A percentile compares a stretch with the other conserved stretches of the same genome.
Evolutionary conservation across 2,888 invertebrate species (phyloP).

Genomic region (Clunio marinus): DNA sequence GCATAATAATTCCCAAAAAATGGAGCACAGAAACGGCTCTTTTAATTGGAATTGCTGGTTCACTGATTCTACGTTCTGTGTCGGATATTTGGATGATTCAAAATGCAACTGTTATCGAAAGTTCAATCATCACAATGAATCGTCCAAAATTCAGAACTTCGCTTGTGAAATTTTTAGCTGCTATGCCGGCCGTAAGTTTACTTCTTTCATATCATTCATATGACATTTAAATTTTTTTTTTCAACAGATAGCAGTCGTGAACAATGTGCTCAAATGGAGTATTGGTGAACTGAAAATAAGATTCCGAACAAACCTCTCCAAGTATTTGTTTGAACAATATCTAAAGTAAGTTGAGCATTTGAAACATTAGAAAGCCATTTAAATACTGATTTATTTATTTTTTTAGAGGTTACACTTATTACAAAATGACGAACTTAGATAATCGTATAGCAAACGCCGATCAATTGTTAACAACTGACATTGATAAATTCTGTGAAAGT

Average conservation of each 20-base stretch:
- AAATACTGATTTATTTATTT: slow-evolving; percentile 19
- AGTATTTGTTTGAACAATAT: slow-evolving; percentile 85
- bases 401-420: slow-evolving; percentile 86
- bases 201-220: too few relatives aligned
- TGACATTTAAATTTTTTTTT: too few relatives aligned
- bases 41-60: slow-evolving; percentile 68
- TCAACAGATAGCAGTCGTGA: slow-evolving; percentile 81
- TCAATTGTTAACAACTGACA: slow-evolving; percentile 91
- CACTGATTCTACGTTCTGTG: slow-evolving; percentile 81
- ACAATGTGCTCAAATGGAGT: slow-evolving; percentile 91
- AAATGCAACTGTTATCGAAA: slow-evolving; percentile 89
- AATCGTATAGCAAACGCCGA: slow-evolving; percentile 94
- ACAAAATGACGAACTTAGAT: slow-evolving; percentile 93
- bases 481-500: slow-evolving; percentile 95
- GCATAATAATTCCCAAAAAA: slow-evolving; percentile 74
- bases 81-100: slow-evolving; percentile 98
- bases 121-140: slow-evolving; percentile 88
- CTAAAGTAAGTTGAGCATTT: slow-evolving; percentile 65
- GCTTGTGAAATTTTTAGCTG: slow-evolving; percentile 71
- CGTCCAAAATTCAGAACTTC: slow-evolving; percentile 68
- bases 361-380: slow-evolving; percentile 27
- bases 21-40: slow-evolving; percentile 72
- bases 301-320: slow-evolving; percentile 82
- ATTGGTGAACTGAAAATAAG: slow-evolving; percentile 89
- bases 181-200: slow-evolving; percentile 81